Evolutionary conservation across 2,888 invertebrate genomes (phyloP), one percentile per base, ranked within the genome.

Genomic region (Lutraria lutraria): DNA sequence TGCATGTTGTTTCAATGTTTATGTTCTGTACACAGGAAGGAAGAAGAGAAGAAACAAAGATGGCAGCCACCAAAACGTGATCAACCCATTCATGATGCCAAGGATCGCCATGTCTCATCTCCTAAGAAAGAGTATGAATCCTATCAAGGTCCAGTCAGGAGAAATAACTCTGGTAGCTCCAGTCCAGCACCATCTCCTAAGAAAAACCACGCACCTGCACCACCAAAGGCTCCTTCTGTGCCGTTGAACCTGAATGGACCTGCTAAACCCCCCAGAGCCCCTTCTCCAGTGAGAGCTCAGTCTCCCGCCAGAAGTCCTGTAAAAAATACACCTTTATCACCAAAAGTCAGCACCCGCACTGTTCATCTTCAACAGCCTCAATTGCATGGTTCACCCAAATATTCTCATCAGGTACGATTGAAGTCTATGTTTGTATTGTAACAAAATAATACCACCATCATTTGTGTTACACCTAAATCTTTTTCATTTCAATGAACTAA

Each of bases 41-140:
- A 94, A 87, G 96, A 95, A 85, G 94, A 95, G 52, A 94, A 94
- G 89, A 96, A 95, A 86, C 95, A 94, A 87, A 94, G 92, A 88
- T 96, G 96, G 96, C 95, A 95, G 89, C 95, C 95, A 25, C 96
- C 95, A 13, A 91, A 92, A n/a, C 63, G 81, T 25, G 88, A 91
- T 53, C 76, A 79, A n/a, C 88, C 85, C 56, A 80, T 88, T 16
- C 83, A 86, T 63, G 91, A 94, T 91, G 76, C 91, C 88, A 84
- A 87, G 79, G 81, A 89, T 83, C 80, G 93, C 89, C 88, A 93
- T 89, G 91, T 93, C 63, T 90, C 92, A 83, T 87, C 89, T 53
- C 87, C 92, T 19, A 68, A 86, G 83, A 89, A 92, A 54, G 90
- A 92, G 82, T 89, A 92, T 83, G 92, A 92, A 80, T 87, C 87